phyloP scores from a whole-genome alignment of 2,797 vertebrate genomes.

The Eurystomus glaucurus region DNA sequence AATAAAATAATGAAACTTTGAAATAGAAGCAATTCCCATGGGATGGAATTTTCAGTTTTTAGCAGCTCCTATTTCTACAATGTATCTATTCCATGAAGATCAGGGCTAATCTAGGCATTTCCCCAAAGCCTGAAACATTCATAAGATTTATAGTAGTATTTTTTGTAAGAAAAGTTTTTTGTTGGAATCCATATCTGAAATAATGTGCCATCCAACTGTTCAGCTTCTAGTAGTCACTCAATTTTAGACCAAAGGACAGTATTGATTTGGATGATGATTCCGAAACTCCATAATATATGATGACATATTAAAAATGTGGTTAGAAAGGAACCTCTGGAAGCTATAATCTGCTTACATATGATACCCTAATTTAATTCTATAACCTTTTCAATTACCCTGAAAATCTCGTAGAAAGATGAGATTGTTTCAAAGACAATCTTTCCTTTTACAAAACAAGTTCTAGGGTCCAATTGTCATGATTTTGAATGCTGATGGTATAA shows the following conservation, averaged over 20 bases:
- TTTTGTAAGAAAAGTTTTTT: not conserved
- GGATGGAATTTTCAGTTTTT: not conserved
- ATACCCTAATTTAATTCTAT: not conserved
- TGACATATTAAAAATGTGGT: not conserved
- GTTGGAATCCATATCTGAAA: not conserved
- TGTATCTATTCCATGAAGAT: not conserved
- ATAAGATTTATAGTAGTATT: not conserved
- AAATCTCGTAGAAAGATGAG: not conserved
- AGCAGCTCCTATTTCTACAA: not conserved
- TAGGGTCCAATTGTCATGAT: not conserved
- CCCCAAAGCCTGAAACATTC: not conserved
- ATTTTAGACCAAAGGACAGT: not conserved
- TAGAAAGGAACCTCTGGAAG: not conserved
- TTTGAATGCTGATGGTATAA: not conserved
- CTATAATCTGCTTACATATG: not conserved
- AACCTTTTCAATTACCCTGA: not conserved
- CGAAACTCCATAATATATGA: not conserved
- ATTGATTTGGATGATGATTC: conserved; percentile 7
- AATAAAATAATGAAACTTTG: not conserved
- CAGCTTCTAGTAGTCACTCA: not conserved
- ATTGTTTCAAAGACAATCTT: not conserved
- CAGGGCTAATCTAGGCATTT: not conserved
- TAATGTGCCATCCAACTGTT: not conserved
- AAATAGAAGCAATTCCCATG: not conserved
- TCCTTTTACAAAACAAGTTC: not conserved